Conservation (phyloP, 2,797 vertebrate species). For the Danio aesculapii region DNA sequence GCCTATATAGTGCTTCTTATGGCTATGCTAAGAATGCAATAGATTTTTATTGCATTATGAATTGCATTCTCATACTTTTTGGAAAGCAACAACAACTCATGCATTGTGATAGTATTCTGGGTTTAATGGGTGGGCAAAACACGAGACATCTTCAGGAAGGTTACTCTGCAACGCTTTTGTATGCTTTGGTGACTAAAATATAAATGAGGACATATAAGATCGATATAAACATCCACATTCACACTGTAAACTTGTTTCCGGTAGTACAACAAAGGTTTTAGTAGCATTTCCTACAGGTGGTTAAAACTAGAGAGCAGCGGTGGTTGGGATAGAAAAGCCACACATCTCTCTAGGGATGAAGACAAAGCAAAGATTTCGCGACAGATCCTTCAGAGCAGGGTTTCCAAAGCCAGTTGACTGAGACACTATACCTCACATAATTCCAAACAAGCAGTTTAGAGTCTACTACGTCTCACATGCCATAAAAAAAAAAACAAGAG, state of each 20-base stretch:
- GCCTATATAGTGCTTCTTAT: neutral
- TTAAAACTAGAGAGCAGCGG: conserved; percentile 28
- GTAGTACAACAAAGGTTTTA: conserved; percentile 15
- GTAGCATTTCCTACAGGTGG: conserved; percentile 13
- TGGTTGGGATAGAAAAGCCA: conserved; percentile 4
- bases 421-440: conserved; percentile 16
- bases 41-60: neutral
- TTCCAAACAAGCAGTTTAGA: conserved; percentile 33
- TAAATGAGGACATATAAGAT: conserved; percentile 9
- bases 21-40: neutral
- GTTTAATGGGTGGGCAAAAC: neutral
- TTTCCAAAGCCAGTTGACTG: conserved; percentile 36
- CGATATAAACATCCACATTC: conserved; percentile 20
- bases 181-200: conserved; percentile 20
- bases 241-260: neutral
- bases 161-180: neutral
- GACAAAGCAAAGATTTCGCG: conserved; percentile 36
- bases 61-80: neutral
- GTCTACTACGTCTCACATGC: neutral
- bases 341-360: conserved; percentile 31
- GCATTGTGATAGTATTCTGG: neutral
- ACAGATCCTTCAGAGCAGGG: conserved; percentile 32
- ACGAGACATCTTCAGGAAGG: neutral
- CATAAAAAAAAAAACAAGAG: conserved; percentile 53
- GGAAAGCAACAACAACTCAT: neutral